Evolutionary conservation across 64 coral and sea anemone genomes (phyloP), one percentile per base, ranked within the genome.

Genomic region (Orbicella faveolata): DNA sequence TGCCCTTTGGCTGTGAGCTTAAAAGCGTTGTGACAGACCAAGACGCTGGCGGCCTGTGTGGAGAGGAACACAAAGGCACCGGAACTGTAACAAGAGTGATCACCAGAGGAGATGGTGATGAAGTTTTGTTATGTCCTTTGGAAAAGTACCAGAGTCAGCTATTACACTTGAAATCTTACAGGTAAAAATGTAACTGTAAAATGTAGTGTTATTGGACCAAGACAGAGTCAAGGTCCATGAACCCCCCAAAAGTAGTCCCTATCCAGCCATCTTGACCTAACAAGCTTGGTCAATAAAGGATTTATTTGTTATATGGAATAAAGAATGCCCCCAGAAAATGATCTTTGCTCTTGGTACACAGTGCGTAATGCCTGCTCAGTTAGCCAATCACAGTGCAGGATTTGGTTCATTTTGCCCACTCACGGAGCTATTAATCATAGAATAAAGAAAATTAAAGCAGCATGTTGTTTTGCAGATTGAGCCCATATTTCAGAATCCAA

Each of bases 161-260:
- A 48, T 48, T 94, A 63, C 81, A 94, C 82, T 97, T 97, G 62
- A 94, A 67, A 57, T 97, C 95, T 20, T 97, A 97, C 95, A 93
- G 95, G 95, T 94, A 52, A 88, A 41, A 41, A 41, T 2, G 2
- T 48, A 48, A 48, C 39, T 48, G 44, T 30, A 30, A 30, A 30
- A 30, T 30, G 30, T 30, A 48, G 44, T 48, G 44, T 5, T 48
- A 5, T 48, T 48, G 44, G 0, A 6, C 44, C 44, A 48, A 48
- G 44, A 48, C 44, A 48, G 44, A 48, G 44, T 48, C 5, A 6
- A 48, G 44, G 44, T 48, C 44, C 44, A 48, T 48, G 7, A 48
- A 4, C 44, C 44, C 3, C 44, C 44, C 44, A 30, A 30, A 30
- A 30, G 30, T 30, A 30, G 30, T 30, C 30, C 30, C 30, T 30